Base-by-base conservation (phyloP, 2,888 invertebrate genomes). In the Perdita meconis region DNA sequence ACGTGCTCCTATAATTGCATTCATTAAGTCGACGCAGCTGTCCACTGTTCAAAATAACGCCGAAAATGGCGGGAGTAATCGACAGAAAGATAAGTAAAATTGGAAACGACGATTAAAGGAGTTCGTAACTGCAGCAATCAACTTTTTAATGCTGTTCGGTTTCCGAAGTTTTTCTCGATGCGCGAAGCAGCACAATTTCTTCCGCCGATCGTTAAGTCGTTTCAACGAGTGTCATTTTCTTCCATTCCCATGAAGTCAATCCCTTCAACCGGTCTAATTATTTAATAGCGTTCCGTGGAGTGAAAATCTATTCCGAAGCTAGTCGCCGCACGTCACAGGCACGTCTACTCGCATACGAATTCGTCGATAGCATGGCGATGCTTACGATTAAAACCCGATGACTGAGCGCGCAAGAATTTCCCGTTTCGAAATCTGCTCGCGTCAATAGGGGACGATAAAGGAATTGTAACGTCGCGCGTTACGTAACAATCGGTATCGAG, bases 401-500 rank as follows among this genome's bases (percentile, higher is more conserved):
- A 53, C 19, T 10, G 26, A 22, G 13, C 22, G 34, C 36, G 10
- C 38, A 59, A 30, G 57, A 64, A 71, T 64, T 42, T 16, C 30
- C 24, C 44, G 16, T 61, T 53, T 65, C 57, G 59, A 64, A 53
- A 71, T 59, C 10, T 22, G 50, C 24, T 51, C 47, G 42, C 50
- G 56, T 34, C 63, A 24, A 34, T 56, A 40, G 50, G 19, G 30
- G 12, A 38, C 26, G 59, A 70, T 73, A 36, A 55, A 61, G 61
- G 61, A 70, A 56, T 61, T 13, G 55, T 30, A 50, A 26, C 60
- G 70, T 57, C 61, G 38, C 16, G 70, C 24, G 47, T 69, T 73
- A 61, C 34, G 61, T 73, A 69, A 70, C 70, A 8, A 30, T 6
- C 22, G 42, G 51, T 69, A 69, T 59, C 51, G 59, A 53, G 24